These are phyloP conservation scores for Physella acuta DNA, from an alignment of 1,140 invertebrate species.

Conservation along the genomic window DNA sequence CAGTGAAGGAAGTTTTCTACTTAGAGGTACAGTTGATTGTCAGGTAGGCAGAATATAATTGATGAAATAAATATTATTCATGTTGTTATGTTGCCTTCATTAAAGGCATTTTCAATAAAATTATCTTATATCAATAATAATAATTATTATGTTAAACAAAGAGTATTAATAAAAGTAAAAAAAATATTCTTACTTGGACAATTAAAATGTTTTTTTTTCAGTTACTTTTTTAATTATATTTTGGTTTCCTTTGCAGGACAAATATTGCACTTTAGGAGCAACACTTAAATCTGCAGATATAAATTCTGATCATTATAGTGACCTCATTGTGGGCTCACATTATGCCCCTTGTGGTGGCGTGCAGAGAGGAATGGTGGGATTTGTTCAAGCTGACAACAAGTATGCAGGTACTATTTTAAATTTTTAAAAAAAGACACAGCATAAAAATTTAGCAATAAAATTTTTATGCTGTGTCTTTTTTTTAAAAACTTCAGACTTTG, in stretches of 20 bases:
- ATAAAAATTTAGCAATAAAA: too few species aligned
- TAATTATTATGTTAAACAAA: too few species aligned
- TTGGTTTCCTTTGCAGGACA: slow-evolving; percentile 21
- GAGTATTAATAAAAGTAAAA: too few species aligned
- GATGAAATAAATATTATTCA: too few species aligned
- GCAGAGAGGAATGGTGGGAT: slow-evolving; percentile 42
- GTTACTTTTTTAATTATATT: background rate
- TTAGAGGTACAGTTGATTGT: background rate
- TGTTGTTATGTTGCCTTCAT: too few species aligned
- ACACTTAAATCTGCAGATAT: slow-evolving; percentile 40
- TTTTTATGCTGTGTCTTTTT: too few species aligned
- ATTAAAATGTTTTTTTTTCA: background rate
- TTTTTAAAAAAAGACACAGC: too few species aligned
- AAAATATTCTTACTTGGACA: too few species aligned
- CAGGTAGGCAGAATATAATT: slow-evolving; percentile 16
- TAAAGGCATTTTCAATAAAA: too few species aligned
- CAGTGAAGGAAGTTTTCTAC: background rate
- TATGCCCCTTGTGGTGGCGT: slow-evolving; percentile 37
- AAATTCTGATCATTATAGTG: slow-evolving; percentile 39
- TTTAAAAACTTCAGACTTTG: too few species aligned
- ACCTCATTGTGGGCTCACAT: slow-evolving; percentile 48
- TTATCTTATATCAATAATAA: too few species aligned
- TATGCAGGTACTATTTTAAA: slow-evolving; percentile 31
- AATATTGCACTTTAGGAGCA: slow-evolving; percentile 49
- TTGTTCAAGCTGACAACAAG: slow-evolving; percentile 31